Evolutionary conservation across 2,113 vertebrate species (phyloP).

Genomic region (Calidris pugnax): DNA sequence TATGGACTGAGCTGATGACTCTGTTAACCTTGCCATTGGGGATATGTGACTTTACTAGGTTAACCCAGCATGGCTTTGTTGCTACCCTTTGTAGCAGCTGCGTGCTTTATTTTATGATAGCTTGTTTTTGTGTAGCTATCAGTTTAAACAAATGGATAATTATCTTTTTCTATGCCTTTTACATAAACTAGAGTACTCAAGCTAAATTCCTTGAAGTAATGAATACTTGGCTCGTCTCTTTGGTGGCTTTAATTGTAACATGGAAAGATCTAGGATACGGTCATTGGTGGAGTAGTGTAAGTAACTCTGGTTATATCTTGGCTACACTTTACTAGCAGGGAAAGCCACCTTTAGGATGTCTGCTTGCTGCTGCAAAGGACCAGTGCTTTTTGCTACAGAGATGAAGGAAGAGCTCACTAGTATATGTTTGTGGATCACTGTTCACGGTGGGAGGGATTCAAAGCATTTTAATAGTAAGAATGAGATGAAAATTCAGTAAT

Average conservation of each 20-base stretch:
- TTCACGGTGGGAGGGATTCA: not conserved
- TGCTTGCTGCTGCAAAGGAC: not conserved
- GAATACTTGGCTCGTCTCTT: not conserved
- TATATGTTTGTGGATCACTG: not conserved
- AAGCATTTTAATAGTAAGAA: not conserved
- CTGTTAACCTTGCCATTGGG: not conserved
- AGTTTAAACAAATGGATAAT: not conserved
- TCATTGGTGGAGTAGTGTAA: not conserved
- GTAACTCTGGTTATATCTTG: not conserved
- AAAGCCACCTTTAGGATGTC: not conserved
- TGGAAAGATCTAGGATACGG: not conserved
- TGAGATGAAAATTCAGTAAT: not conserved
- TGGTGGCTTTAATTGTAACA: not conserved
- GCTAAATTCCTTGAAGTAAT: not conserved
- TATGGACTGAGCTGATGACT: not conserved
- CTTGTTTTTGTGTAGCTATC: not conserved
- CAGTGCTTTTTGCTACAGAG: not conserved
- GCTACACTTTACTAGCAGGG: not conserved
- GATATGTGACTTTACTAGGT: not conserved
- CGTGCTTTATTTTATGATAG: not conserved
- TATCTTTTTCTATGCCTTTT: not conserved
- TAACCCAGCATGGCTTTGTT: not conserved
- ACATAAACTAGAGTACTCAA: not conserved
- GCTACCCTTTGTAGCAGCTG: not conserved
- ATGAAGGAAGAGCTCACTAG: not conserved